Base-by-base conservation (phyloP, 2,797 vertebrate species). In the Danio choprae region DNA sequence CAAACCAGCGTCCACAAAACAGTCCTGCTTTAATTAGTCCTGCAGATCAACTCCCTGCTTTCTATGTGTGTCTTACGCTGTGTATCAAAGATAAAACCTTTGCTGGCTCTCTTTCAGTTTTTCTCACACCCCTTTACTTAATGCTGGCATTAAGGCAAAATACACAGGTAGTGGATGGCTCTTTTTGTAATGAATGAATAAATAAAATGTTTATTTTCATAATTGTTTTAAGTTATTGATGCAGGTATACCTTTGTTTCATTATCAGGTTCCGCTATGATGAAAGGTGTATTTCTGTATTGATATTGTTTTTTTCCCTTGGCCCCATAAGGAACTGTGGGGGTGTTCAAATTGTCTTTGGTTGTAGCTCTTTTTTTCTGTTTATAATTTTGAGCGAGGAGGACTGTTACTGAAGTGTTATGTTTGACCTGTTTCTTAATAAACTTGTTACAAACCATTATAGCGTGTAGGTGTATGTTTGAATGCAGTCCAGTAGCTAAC, bases 141-240 rank as follows among this genome's bases (percentile, higher is more conserved):
- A 96, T 97, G 96, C 96, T 95, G 96, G 96, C 96, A 94, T 98
- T 97, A 97, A 96, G 95, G 93, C 92, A 89, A 92, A 88, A 90
- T 90, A 88, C 78, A 79, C 87, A 89, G 63, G 79, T 80, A 83
- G 89, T 88, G 85, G 91, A 87, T 81, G 89, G 86, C 90, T 92
- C 76, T 81, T 89, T 86, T 87, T 69, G 53, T 72, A 80, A 65
- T 58, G 38, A 79, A 36, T 63, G 40, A 79, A 63, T 86, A 74
- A 69, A 84, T 83, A 29, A 86, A 85, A 86, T 73, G 80, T 88
- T 88, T 90, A 84, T 88, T 87, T 91, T 94, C 92, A 90, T 92
- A 89, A 91, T 87, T 88, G 88, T 90, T 91, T 95, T 96, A 96
- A 96, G 90, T 97, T 97, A 96, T 97, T 97, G 95, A 95, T 95